Conservation (phyloP, 2,888 invertebrate species). For the Cheilosia soror region DNA sequence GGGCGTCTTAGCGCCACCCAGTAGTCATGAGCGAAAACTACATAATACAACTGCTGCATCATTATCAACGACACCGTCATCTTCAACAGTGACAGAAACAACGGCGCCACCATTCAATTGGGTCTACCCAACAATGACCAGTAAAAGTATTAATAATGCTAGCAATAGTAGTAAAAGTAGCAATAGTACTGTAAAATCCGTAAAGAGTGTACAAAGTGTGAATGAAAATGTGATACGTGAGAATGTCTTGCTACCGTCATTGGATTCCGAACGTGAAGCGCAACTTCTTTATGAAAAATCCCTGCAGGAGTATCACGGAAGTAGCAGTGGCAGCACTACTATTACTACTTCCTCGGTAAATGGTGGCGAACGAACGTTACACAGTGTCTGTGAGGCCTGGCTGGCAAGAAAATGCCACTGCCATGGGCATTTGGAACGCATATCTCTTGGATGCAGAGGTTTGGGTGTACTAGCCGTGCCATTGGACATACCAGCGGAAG, state of each 20-base stretch:
- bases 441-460: slow-evolving; percentile 82
- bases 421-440: slow-evolving; percentile 80
- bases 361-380: slow-evolving; percentile 78
- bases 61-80: slow-evolving; percentile 4
- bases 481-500: slow-evolving; percentile 81
- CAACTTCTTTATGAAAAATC: slow-evolving; percentile 83
- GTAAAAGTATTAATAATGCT: slow-evolving; percentile 68
- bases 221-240: slow-evolving; percentile 79
- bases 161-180: slow-evolving; percentile 65
- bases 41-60: slow-evolving; percentile 37
- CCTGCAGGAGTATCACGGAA: slow-evolving; percentile 81
- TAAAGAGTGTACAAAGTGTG: slow-evolving; percentile 31
- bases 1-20: slow-evolving; percentile 23
- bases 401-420: slow-evolving; percentile 82
- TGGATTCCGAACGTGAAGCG: slow-evolving; percentile 83
- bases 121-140: slow-evolving; percentile 47
- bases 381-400: slow-evolving; percentile 82
- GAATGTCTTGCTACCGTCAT: slow-evolving; percentile 82
- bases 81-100: slow-evolving; percentile 30
- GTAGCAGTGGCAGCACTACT: slow-evolving; percentile 37
- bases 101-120: slow-evolving; percentile 61
- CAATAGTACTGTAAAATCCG: slow-evolving; percentile 43
- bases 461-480: slow-evolving; percentile 82
- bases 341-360: slow-evolving; percentile 37
- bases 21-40: slow-evolving; percentile 45